phyloP scores from a whole-genome alignment of 2,113 vertebrate species.

The Phyllopteryx taeniolatus region DNA sequence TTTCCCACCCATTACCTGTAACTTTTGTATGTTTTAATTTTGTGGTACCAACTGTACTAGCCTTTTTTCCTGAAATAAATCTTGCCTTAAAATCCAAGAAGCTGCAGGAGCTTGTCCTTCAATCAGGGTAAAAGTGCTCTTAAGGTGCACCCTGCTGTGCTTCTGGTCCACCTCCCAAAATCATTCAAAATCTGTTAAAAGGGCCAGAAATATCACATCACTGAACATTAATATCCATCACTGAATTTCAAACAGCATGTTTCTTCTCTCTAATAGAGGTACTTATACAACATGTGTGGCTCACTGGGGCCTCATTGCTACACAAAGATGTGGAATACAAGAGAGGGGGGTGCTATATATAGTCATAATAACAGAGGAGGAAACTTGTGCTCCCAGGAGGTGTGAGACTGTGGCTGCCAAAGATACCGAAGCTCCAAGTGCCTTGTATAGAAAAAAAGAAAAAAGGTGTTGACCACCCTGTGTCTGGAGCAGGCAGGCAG shows the following conservation, averaged over 20 bases:
- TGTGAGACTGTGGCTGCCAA: constrained; percentile 54
- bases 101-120: neutral
- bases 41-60: neutral
- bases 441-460: neutral
- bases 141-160: neutral
- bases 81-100: neutral
- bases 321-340: constrained; percentile 46
- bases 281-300: constrained; percentile 17
- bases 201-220: neutral
- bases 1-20: neutral
- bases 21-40: neutral
- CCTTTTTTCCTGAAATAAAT: neutral
- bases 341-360: constrained; percentile 49
- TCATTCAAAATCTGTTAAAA: constrained; percentile 1
- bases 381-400: constrained; percentile 52
- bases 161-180: neutral
- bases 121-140: neutral
- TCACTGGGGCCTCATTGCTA: constrained; percentile 26
- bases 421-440: constrained; percentile 41
- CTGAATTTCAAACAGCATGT: neutral
- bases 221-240: neutral
- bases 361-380: constrained; percentile 63
- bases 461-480: constrained; percentile 20
- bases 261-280: constrained; percentile 1
- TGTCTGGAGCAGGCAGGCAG: constrained; percentile 5